Evolutionary conservation across 37 sponge, comb jelly and placozoan genomes (phyloP), one percentile per base, ranked within the genome.

Genomic region (Ianthella basta): DNA sequence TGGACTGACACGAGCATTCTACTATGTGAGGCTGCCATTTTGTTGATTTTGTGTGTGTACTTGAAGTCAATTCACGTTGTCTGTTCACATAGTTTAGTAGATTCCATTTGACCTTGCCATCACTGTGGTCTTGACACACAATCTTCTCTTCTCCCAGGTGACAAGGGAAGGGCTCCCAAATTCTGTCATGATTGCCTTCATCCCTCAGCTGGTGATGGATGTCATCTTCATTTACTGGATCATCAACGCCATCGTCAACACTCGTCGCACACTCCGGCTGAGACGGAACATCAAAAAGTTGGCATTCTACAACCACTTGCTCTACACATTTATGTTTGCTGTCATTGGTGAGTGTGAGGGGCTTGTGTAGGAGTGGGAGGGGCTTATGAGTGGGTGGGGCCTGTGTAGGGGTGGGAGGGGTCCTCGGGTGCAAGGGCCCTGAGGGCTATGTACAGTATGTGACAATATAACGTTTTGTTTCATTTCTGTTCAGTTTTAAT

Each of bases 271-370:
- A 2, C 89, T 96, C 40, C 60, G 89, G 16, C 59, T 96, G 55
- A 79, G 96, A 16, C 88, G 90, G 75, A 96, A 96, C 80, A 66
- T 41, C 38, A 74, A 83, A 25, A 95, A 95, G 66, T 91, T 95
- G 1, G 23, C 96, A n/a, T 65, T 95, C 64, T 95, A 95, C 82
- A 92, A 90, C 72, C 93, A 92, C 55, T 79, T 95, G 23, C 80
- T 82, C 3, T 86, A 88, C 68, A 79, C 88, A 15, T 84, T 95
- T 78, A 86, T 95, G 23, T 89, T 89, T 68, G 86, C 88, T 55
- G 89, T 88, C 1, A 34, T 94, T 25, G 92, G 89, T 89, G 16
- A 83, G 88, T 60, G 0, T 0, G 23, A 50, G 39, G 32, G 23
- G 15, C 21, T 20, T 32, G 73, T n/a, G 64, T n/a, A n/a, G n/a